Base-by-base conservation (phyloP, 2,888 invertebrate genomes). In the Altica lythri region DNA sequence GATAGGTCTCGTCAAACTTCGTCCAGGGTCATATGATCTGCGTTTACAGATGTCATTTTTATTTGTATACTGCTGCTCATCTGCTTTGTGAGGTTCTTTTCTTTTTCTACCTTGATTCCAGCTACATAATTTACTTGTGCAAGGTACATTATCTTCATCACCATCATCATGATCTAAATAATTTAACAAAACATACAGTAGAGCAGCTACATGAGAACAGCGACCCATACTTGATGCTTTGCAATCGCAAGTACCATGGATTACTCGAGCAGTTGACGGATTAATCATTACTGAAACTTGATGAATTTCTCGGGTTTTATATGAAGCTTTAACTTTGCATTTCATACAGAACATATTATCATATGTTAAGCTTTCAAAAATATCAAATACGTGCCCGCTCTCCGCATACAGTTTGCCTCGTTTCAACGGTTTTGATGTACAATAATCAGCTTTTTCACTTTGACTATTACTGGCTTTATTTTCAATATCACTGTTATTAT, bases 261-360 rank as follows among this genome's bases (percentile, higher is more conserved):
- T 18, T 10, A 37, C 37, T 17, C 37, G n/a, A n/a, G n/a, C n/a
- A n/a, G n/a, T n/a, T n/a, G n/a, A n/a, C n/a, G n/a, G n/a, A 42
- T 42, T 9, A 42, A 42, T 27, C 42, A 42, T 27, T 8, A 27
- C 42, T 14, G 8, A 1, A 14, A 42, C 42, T 5, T 42, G 4
- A 42, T 42, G 42, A 42, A 27, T 27, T 42, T 38, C 38, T 27
- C 27, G 25, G 13, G 27, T 13, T 37, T 37, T 37, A 37, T 17
- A 37, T 13, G 37, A 37, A n/a, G 16, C 37, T 37, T 17, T 8
- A 22, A 38, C 2, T 38, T 38, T 38, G 10, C 38, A 38, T 38
- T 38, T 38, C 19, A 38, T 38, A 22, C 38, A 38, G 12, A 38
- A 38, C 22, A 38, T 38, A 12, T 38, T 5, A 18, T 38, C 12